phyloP scores from a whole-genome alignment of 2,888 invertebrate genomes.

The Ophraella communa region DNA sequence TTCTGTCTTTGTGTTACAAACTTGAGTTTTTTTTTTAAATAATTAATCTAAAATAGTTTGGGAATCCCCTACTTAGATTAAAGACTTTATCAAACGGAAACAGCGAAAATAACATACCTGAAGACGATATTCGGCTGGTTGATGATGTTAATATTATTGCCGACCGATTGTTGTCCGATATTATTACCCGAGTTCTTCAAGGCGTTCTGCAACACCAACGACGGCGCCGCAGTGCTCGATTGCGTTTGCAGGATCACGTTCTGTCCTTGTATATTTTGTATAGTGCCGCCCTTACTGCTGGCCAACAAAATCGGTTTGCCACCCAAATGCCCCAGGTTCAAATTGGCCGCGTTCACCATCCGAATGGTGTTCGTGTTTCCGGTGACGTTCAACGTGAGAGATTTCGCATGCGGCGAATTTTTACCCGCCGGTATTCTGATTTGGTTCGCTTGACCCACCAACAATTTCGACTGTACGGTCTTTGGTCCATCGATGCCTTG shows the following conservation, averaged over 20 bases:
- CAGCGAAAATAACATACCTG: constrained; percentile 3
- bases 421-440: constrained; percentile 50
- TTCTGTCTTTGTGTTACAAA: no score
- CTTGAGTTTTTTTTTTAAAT: no score
- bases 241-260: constrained; percentile 60
- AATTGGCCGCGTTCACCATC: constrained; percentile 62
- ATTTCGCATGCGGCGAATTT: constrained; percentile 38
- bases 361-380: constrained; percentile 56
- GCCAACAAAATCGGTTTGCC: constrained; percentile 66
- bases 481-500: constrained; percentile 53
- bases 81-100: not conserved
- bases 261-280: constrained; percentile 58
- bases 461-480: constrained; percentile 43
- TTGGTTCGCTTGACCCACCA: constrained; percentile 50
- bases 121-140: constrained; percentile 55
- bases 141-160: constrained; percentile 49
- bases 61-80: no score
- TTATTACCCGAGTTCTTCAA: constrained; percentile 33
- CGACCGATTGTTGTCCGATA: constrained; percentile 32
- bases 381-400: constrained; percentile 47
- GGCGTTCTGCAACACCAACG: constrained; percentile 51
- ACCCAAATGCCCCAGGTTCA: constrained; percentile 64
- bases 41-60: no score
- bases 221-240: constrained; percentile 40
- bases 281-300: constrained; percentile 57